Conservation (phyloP, 2,888 invertebrate genomes). For the Sphaerophoria taeniata region DNA sequence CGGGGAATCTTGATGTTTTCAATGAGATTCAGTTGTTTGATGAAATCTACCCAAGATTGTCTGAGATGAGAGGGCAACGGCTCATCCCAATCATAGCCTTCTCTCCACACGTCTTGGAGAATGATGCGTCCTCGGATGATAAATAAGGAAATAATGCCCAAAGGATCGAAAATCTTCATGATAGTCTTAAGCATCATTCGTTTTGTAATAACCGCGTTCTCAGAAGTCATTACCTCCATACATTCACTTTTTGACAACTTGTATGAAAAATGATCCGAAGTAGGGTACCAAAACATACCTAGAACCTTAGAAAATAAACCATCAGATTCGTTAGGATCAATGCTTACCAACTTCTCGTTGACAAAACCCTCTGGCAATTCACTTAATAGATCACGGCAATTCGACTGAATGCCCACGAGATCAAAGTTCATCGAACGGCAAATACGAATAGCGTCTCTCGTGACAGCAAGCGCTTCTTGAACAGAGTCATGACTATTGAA, state of each 20-base stretch:
- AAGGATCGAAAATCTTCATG: conserved; percentile 29
- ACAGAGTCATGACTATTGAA: conserved; percentile 13
- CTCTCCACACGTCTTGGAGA: conserved; percentile 1
- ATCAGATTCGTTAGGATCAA: no score
- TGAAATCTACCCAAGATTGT: conserved; percentile 7
- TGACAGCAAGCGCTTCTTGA: no score
- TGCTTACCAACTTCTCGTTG: no score
- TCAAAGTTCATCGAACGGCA: no score
- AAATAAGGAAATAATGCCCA: background rate
- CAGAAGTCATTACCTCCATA: background rate
- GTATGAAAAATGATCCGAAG: conserved; percentile 5
- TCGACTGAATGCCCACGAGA: no score
- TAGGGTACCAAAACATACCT: no score
- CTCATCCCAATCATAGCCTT: conserved; percentile 34
- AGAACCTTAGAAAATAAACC: no score
- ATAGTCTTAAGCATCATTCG: conserved; percentile 20
- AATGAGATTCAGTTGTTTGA: conserved; percentile 8
- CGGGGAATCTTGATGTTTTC: conserved; percentile 11
- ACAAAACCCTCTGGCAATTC: no score
- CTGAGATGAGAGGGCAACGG: background rate
- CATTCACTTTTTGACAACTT: conserved; percentile 5
- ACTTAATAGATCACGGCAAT: no score
- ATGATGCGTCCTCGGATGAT: no score
- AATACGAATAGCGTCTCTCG: no score
- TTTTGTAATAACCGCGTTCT: background rate